Conservation (phyloP, 2,888 invertebrate species). For the Drymonia ruficornis region DNA sequence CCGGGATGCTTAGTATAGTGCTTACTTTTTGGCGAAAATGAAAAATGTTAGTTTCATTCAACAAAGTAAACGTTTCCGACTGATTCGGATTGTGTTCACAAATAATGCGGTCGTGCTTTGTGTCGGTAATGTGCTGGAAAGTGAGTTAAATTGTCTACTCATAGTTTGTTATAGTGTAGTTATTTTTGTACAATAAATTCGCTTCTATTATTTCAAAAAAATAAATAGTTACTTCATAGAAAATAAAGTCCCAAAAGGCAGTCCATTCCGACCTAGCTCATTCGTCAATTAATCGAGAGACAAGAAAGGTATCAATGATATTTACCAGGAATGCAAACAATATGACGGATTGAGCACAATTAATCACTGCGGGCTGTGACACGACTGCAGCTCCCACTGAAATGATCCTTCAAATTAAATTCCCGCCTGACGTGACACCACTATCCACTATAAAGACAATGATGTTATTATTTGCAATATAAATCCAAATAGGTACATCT, state of each 20-base stretch:
- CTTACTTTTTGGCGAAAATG: slow-evolving; percentile 18
- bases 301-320: neutral
- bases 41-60: slow-evolving; percentile 23
- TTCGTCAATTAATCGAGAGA: too few species aligned
- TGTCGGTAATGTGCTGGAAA: too few species aligned
- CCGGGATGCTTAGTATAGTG: slow-evolving; percentile 5
- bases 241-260: too few species aligned
- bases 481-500: too few species aligned
- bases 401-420: neutral
- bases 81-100: slow-evolving; percentile 28
- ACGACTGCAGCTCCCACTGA: neutral
- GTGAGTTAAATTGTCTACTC: too few species aligned
- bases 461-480: too few species aligned
- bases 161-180: too few species aligned
- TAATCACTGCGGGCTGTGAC: neutral
- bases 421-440: neutral
- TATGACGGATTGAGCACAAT: neutral
- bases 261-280: too few species aligned
- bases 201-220: too few species aligned
- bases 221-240: too few species aligned
- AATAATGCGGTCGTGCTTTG: slow-evolving; percentile 9
- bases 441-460: too few species aligned
- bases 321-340: neutral
- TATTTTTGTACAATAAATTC: too few species aligned
- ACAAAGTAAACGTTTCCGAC: slow-evolving; percentile 19